Evolutionary conservation across 1,140 invertebrate species (phyloP), one percentile per base, ranked within the genome.

Genomic region (Drosophila sturtevanti): DNA sequence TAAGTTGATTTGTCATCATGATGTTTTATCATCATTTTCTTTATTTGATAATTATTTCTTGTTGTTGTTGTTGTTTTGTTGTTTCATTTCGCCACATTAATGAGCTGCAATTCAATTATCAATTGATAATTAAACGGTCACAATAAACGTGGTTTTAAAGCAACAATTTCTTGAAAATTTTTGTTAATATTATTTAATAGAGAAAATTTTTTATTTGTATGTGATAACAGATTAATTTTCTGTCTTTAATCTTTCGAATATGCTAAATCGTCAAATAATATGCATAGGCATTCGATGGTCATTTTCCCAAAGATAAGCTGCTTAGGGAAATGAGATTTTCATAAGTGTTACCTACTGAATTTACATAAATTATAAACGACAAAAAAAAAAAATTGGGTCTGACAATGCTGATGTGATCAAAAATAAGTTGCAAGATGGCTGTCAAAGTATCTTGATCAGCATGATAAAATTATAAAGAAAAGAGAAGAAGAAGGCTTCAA

Each of bases 1-100:
- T 79, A 70, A 87, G 78, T 85, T 74, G 73, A 77, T 81, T 77
- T 80, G 72, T 59, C 54, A 14, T 27, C 61, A 58, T 68, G 56
- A 54, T 76, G 24, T 58, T 59, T 56, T 37, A 27, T 59, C 70
- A 64, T 66, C 70, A 64, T 66, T 79, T 48, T 37, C 48, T 81
- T 41, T 35, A 31, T 31, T 31, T 31, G 27, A 31, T 31, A 31
- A 31, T 31, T 1, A 24, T 24, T 2, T 2, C 4, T 24, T 1
- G n/a, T n/a, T n/a, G n/a, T n/a, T n/a, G n/a, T n/a, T n/a, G n/a
- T n/a, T n/a, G 1, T 24, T 24, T 24, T 24, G 24, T 4, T 31
- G 44, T 59, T 79, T 71, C 3, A 18, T 10, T 18, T 44, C 41
- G 7, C 27, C 27, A 31, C 5, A 1, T 4, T 31, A 6, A 31